Evolutionary conservation across 1,140 invertebrate genomes (phyloP).

Genomic region (Nautilus pompilius): DNA sequence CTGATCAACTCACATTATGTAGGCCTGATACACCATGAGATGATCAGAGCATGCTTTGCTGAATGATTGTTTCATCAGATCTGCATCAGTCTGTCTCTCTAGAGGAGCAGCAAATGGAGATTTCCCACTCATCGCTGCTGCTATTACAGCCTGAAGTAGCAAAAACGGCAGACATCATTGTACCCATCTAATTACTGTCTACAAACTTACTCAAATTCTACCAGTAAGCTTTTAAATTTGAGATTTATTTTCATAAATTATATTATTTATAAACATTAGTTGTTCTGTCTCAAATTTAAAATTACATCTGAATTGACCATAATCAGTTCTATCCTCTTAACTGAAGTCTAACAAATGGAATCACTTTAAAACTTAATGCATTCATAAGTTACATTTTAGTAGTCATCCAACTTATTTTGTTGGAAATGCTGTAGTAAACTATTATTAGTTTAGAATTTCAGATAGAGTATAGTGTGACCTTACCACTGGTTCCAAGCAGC

Average conservation of each 20-base stretch:
- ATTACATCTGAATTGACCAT: too few species aligned
- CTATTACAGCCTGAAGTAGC: constrained; percentile 42
- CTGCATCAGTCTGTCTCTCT: constrained; percentile 37
- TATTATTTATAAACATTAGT: too few species aligned
- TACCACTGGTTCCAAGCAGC: constrained; percentile 48
- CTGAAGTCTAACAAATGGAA: too few species aligned
- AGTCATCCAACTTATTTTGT: background rate
- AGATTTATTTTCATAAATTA: too few species aligned
- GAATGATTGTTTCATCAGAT: constrained; percentile 33
- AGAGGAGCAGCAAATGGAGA: constrained; percentile 49
- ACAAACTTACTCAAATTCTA: too few species aligned
- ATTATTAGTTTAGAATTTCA: background rate
- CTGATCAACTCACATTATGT: constrained; percentile 26
- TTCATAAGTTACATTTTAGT: too few species aligned
- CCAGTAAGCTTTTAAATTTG: too few species aligned
- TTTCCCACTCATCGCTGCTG: constrained; percentile 49
- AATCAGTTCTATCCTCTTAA: too few species aligned
- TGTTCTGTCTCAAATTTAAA: too few species aligned
- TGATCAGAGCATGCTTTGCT: constrained; percentile 43
- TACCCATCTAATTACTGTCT: too few species aligned
- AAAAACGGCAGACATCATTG: too few species aligned
- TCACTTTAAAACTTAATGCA: too few species aligned
- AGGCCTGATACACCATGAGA: constrained; percentile 46
- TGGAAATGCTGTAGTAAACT: background rate
- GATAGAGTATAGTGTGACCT: constrained; percentile 14